These are phyloP conservation scores for Nicator chloris DNA, from an alignment of 2,113 vertebrate genomes.

Conservation along the genomic window DNA sequence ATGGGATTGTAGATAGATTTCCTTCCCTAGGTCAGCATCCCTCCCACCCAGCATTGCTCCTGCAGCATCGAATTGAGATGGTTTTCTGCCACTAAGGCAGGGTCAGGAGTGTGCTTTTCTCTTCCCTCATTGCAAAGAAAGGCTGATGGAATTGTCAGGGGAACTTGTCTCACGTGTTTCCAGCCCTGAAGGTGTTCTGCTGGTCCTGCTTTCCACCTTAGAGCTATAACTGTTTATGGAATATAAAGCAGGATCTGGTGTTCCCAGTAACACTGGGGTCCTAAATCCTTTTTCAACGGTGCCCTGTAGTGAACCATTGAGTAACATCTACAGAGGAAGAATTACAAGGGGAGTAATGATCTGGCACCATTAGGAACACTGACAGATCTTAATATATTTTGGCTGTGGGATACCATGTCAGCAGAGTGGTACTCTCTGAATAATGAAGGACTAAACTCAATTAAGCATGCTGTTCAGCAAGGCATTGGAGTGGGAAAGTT, in stretches of 20 bases:
- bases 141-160: background rate
- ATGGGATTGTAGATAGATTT: background rate
- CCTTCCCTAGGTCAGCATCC: background rate
- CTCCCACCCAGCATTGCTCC: background rate
- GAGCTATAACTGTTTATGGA: background rate
- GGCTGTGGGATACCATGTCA: background rate
- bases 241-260: background rate
- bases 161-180: background rate
- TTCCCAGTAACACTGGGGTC: background rate
- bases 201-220: background rate
- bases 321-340: background rate
- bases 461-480: background rate
- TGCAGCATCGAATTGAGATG: accelerated
- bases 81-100: background rate
- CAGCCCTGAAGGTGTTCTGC: background rate
- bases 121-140: background rate
- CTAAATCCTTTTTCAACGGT: background rate
- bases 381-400: background rate
- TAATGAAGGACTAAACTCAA: background rate
- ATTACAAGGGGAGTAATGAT: background rate
- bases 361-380: background rate
- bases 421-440: background rate
- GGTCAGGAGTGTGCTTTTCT: background rate
- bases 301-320: background rate
- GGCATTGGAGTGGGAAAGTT: background rate